A percentile compares a stretch with the other conserved stretches of the same genome.
Evolutionary conservation across 2,888 invertebrate species (phyloP).

Genomic region (Pollenia labialis): DNA sequence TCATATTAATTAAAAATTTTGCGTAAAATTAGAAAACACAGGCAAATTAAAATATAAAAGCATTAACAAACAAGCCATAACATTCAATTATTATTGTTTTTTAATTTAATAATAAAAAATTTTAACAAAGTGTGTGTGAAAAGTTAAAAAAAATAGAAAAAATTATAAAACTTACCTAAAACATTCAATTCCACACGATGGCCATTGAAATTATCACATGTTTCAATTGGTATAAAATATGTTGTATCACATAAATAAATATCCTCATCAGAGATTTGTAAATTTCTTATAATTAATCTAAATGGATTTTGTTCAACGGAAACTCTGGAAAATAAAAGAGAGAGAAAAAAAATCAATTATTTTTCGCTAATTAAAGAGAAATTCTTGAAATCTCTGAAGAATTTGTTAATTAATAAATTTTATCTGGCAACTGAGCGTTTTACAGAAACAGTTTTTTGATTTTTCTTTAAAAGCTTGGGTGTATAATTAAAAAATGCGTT

Average conservation of each 20-base stretch:
- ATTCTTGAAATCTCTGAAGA: too few relatives aligned
- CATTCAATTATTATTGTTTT: slow-evolving; percentile 6
- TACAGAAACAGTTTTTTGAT: too few relatives aligned
- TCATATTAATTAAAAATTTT: background rate
- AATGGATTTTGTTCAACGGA: slow-evolving; percentile 80
- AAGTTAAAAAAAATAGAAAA: slow-evolving; percentile 3
- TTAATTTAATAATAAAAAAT: slow-evolving; percentile 11
- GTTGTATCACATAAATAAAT: slow-evolving; percentile 92
- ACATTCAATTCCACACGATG: slow-evolving; percentile 90
- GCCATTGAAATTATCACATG: slow-evolving; percentile 88
- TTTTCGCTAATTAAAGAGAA: too few relatives aligned
- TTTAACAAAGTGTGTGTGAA: background rate
- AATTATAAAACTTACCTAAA: slow-evolving; percentile 86
- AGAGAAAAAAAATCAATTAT: background rate
- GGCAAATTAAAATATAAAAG: slow-evolving; percentile 34
- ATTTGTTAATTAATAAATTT: too few relatives aligned
- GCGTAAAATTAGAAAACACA: background rate
- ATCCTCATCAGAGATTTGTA: slow-evolving; percentile 90
- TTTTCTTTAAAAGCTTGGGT: too few relatives aligned
- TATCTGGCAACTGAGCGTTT: too few relatives aligned
- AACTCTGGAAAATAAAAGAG: slow-evolving; percentile 75
- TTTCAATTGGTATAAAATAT: slow-evolving; percentile 89
- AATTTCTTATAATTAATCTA: slow-evolving; percentile 83
- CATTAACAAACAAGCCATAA: slow-evolving; percentile 40
- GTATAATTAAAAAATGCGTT: too few relatives aligned